Evolutionary conservation across 2,797 vertebrate genomes (phyloP).

Genomic region (Bryconaethiops microstoma): DNA sequence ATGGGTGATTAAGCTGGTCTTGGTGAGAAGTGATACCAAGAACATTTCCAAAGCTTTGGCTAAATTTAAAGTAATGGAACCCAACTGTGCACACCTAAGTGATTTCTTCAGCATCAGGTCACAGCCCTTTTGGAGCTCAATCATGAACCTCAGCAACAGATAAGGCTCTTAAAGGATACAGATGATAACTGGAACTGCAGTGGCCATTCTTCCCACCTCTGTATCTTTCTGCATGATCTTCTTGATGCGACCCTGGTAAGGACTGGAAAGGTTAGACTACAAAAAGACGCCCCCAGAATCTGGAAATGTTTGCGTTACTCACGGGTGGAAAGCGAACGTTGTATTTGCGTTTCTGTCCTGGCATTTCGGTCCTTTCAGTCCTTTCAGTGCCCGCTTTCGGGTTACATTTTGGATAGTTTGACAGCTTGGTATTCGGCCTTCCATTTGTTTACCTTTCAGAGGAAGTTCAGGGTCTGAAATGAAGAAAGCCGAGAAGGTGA

Average conservation of each 20-base stretch:
- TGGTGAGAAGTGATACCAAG: slow-evolving; percentile 73
- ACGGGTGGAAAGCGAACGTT: slow-evolving; percentile 78
- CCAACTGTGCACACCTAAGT: background rate
- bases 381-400: slow-evolving; percentile 41
- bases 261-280: slow-evolving; percentile 4
- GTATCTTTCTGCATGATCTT: slow-evolving; percentile 82
- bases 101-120: background rate
- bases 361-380: slow-evolving; percentile 66
- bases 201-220: slow-evolving; percentile 76
- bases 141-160: background rate
- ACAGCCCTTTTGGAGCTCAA: background rate
- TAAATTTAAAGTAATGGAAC: slow-evolving; percentile 56
- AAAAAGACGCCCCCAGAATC: background rate
- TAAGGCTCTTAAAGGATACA: slow-evolving; percentile 72
- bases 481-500: slow-evolving; percentile 13
- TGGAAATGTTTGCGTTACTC: slow-evolving; percentile 58
- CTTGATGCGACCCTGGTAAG: slow-evolving; percentile 74
- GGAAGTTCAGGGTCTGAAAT: slow-evolving; percentile 60
- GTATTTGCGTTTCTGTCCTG: slow-evolving; percentile 73
- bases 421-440: slow-evolving; percentile 48
- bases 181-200: slow-evolving; percentile 78
- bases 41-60: slow-evolving; percentile 79
- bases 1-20: slow-evolving; percentile 73
- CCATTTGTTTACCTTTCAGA: slow-evolving; percentile 80
- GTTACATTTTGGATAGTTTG: slow-evolving; percentile 71